Evolutionary conservation across 2,888 invertebrate species (phyloP).

Genomic region (Apodemia duryi): DNA sequence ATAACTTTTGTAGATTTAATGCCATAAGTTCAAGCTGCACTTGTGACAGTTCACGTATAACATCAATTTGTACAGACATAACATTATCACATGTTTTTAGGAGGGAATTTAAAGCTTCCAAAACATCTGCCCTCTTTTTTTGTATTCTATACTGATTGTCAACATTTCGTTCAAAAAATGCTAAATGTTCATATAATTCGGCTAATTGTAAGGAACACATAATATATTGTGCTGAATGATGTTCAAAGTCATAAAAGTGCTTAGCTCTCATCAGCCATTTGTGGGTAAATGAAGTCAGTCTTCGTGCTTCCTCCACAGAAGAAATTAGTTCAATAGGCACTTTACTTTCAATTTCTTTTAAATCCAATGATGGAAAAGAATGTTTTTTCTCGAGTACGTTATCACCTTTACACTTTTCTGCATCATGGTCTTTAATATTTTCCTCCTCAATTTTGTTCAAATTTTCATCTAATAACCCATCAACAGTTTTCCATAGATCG

Average conservation of each 20-base stretch:
- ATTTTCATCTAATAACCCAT: slow-evolving; percentile 41
- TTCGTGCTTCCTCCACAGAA: slow-evolving; percentile 69
- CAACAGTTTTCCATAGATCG: slow-evolving; percentile 62
- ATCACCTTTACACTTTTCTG: slow-evolving; percentile 60
- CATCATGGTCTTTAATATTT: slow-evolving; percentile 52
- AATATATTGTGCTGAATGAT: slow-evolving; percentile 79
- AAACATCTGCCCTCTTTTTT: slow-evolving; percentile 77
- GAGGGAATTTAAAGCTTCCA: slow-evolving; percentile 77
- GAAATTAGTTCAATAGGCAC: slow-evolving; percentile 49
- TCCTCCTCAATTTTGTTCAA: slow-evolving; percentile 49
- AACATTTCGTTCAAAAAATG: slow-evolving; percentile 85
- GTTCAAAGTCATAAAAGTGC: slow-evolving; percentile 78
- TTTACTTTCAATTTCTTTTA: slow-evolving; percentile 55
- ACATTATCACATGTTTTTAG: slow-evolving; percentile 68
- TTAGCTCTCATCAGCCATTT: slow-evolving; percentile 80
- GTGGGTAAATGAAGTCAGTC: slow-evolving; percentile 76
- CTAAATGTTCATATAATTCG: slow-evolving; percentile 82
- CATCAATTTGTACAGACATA: slow-evolving; percentile 77
- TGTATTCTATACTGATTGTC: slow-evolving; percentile 81
- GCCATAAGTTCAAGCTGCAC: slow-evolving; percentile 82
- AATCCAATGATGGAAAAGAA: slow-evolving; percentile 40
- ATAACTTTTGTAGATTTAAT: slow-evolving; percentile 79
- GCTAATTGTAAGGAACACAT: slow-evolving; percentile 81
- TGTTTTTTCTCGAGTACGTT: slow-evolving; percentile 44
- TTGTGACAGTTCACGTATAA: slow-evolving; percentile 79